These are phyloP conservation scores for Orestias chungarensis DNA, from an alignment of 2,797 vertebrate species.

Conservation along the genomic window DNA sequence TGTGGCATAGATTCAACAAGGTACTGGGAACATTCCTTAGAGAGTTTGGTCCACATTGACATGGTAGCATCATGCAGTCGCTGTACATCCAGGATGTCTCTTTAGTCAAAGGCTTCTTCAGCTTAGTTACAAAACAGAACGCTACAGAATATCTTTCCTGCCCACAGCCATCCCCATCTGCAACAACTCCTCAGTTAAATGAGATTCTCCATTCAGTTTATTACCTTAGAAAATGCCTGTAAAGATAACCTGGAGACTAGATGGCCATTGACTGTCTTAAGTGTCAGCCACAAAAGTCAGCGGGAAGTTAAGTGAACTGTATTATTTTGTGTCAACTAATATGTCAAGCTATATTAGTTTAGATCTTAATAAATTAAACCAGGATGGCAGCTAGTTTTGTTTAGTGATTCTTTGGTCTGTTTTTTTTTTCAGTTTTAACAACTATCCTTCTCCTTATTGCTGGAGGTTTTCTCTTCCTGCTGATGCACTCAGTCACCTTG, in stretches of 20 bases:
- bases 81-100: too few relatives aligned
- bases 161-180: too few relatives aligned
- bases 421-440: conserved; percentile 14
- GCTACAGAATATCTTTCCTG: too few relatives aligned
- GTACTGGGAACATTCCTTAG: too few relatives aligned
- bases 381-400: neutral
- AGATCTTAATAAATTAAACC: neutral
- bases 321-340: too few relatives aligned
- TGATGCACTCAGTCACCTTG: conserved; percentile 53
- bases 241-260: conserved; percentile 32
- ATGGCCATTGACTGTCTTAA: conserved; percentile 17
- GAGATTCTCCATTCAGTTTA: conserved; percentile 8
- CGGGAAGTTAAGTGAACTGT: neutral
- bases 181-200: too few relatives aligned
- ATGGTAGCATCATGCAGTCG: too few relatives aligned
- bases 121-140: too few relatives aligned
- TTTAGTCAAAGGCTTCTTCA: too few relatives aligned
- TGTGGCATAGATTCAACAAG: too few relatives aligned
- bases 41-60: too few relatives aligned
- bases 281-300: neutral
- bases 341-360: conserved; percentile 5
- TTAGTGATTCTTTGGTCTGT: neutral
- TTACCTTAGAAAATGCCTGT: conserved; percentile 39
- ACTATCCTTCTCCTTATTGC: conserved; percentile 7
- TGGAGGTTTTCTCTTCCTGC: conserved; percentile 16